Conservation (phyloP, 2,888 invertebrate species). For the Palloptera scutellata region DNA sequence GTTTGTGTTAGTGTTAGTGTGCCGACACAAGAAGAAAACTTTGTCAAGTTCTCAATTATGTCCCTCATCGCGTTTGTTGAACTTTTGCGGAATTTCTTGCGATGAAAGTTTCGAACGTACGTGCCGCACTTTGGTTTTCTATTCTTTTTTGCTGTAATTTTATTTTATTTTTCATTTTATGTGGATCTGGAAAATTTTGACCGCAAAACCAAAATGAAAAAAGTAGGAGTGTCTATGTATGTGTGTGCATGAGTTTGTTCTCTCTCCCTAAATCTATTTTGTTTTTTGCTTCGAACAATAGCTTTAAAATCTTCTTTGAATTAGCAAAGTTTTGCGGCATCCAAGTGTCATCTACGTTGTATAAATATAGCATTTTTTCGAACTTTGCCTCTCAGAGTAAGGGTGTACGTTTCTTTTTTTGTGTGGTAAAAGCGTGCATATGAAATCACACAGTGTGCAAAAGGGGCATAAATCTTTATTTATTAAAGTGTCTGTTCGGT, state of each 20-base stretch:
- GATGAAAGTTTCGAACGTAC: constrained; percentile 4
- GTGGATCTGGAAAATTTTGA: not conserved
- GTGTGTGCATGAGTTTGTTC: too few relatives aligned
- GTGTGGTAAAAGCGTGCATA: too few relatives aligned
- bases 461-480: too few relatives aligned
- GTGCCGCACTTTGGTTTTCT: not conserved
- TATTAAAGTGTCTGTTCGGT: too few relatives aligned
- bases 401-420: too few relatives aligned
- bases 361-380: too few relatives aligned
- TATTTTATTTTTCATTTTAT: not conserved
- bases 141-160: not conserved
- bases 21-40: not conserved
- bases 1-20: not conserved
- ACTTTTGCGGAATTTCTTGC: constrained; percentile 5
- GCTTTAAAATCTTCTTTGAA: not conserved
- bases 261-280: too few relatives aligned
- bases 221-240: too few relatives aligned
- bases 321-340: not conserved
- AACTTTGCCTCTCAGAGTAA: too few relatives aligned
- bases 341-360: not conserved
- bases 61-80: constrained; percentile 18
- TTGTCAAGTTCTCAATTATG: constrained; percentile 16
- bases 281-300: too few relatives aligned
- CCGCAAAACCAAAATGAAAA: too few relatives aligned
- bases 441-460: too few relatives aligned